Evolutionary conservation across 2,797 vertebrate species (phyloP).

Genomic region (Loris lydekkerianus): DNA sequence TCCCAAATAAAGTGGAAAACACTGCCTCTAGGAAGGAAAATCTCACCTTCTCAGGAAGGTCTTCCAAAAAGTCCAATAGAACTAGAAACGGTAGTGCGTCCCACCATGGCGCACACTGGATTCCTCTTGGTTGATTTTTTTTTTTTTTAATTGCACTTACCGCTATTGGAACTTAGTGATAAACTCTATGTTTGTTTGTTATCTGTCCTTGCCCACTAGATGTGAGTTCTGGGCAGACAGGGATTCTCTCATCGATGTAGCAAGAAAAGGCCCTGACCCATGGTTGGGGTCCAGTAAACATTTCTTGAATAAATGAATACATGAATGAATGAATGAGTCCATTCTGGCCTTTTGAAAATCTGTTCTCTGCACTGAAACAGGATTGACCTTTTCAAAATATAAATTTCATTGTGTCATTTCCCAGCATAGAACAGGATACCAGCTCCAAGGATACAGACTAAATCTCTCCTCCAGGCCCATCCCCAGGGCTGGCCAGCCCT

Average conservation of each 20-base stretch:
- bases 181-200: neutral
- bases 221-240: neutral
- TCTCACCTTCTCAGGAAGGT: neutral
- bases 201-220: neutral
- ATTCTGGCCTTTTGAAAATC: neutral
- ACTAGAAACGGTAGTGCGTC: fast-evolving
- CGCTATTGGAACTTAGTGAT: neutral
- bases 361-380: neutral
- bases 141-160: neutral
- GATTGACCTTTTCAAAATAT: neutral
- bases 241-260: neutral
- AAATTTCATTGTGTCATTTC: neutral
- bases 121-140: neutral
- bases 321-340: neutral
- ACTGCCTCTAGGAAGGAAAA: neutral
- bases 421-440: neutral
- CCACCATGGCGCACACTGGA: fast-evolving
- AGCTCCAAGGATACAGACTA: neutral
- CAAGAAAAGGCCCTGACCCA: neutral
- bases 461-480: neutral
- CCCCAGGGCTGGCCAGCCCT: fast-evolving
- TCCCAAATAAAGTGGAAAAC: neutral
- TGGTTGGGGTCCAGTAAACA: neutral
- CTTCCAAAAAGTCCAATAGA: neutral
- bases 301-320: neutral